phyloP scores from a whole-genome alignment of 2,888 invertebrate genomes.

The Parnassius glacialis region DNA sequence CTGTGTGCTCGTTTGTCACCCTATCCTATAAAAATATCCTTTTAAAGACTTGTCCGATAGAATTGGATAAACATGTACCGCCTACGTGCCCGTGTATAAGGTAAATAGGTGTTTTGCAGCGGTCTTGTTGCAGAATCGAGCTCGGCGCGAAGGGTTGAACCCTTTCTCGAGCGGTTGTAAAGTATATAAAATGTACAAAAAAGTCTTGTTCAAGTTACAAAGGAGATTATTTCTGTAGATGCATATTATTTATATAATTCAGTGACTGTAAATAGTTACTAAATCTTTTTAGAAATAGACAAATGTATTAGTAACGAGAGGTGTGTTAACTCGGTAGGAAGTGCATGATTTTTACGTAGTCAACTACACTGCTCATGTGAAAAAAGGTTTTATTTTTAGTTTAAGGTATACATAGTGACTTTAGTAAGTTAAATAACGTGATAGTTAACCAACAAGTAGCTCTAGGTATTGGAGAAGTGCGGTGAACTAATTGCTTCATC shows the following conservation, averaged over 20 bases:
- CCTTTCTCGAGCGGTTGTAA: constrained; percentile 43
- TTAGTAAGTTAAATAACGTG: too few species aligned
- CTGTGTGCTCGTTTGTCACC: too few species aligned
- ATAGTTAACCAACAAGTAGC: too few species aligned
- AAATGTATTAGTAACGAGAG: constrained; percentile 12
- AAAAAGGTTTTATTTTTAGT: too few species aligned
- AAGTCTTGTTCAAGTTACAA: constrained; percentile 14
- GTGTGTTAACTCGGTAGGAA: constrained; percentile 20
- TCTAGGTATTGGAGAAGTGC: too few species aligned
- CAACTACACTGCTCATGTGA: too few species aligned
- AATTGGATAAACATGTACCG: not conserved
- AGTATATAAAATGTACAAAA: constrained; percentile 18
- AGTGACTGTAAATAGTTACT: not conserved
- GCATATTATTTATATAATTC: constrained; percentile 7
- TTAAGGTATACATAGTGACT: too few species aligned
- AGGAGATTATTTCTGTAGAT: constrained; percentile 5
- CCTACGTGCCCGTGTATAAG: constrained; percentile 15
- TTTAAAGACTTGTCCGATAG: constrained; percentile 11
- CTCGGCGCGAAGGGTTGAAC: constrained; percentile 60
- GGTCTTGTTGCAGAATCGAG: constrained; percentile 57
- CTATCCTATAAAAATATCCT: not conserved
- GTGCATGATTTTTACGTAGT: too few species aligned
- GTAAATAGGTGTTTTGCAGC: constrained; percentile 53
- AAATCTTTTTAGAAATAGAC: constrained; percentile 10
- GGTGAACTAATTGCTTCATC: too few species aligned